Evolutionary conservation across 2,113 vertebrate species (phyloP), one percentile per base, ranked within the genome.

Genomic region (Dasyornis broadbenti): DNA sequence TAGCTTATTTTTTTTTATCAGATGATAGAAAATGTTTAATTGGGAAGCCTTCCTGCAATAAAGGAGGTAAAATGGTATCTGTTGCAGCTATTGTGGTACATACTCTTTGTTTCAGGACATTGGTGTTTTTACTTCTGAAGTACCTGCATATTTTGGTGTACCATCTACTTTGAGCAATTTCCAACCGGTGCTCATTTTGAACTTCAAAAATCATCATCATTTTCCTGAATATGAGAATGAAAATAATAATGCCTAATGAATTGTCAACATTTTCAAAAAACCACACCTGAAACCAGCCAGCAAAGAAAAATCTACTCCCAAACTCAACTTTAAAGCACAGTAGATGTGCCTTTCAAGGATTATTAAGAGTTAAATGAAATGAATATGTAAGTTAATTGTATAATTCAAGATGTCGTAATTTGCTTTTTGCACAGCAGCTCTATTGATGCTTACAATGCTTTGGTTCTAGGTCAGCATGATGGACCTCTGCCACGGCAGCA

Each of bases 401-500:
- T 81, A 26, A 78, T 57, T 91, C 17, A 42, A 35, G 73, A 54
- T 30, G 18, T 16, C 19, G 28, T 45, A 17, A 57, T 49, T 63
- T 64, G 7, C 24, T 33, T 94, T 87, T 81, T 77, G n/a, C 10
- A 11, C 31, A 45, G 53, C 44, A 81, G 42, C 42, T 82, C 13
- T 45, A 20, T 28, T 95, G 52, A 96, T 68, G 60, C 47, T 78
- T 76, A 19, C 15, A 26, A 9, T 21, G 3, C 79, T 92, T 80
- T 89, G 26, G 31, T 77, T 94, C 14, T 94, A 99, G 99, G 99
- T 65, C 99, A 99, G 86, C 99, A 99, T 8, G 99, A 99, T 92
- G 99, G 99, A 28, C 99, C 99, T 11, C 97, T 99, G 31, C 99
- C 99, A 33, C 98, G 99, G 83, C 99, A 99, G 95, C 99, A 99